Evolutionary conservation across 2,888 invertebrate species (phyloP), one percentile per base, ranked within the genome.

Genomic region (Sesamia inferens): DNA sequence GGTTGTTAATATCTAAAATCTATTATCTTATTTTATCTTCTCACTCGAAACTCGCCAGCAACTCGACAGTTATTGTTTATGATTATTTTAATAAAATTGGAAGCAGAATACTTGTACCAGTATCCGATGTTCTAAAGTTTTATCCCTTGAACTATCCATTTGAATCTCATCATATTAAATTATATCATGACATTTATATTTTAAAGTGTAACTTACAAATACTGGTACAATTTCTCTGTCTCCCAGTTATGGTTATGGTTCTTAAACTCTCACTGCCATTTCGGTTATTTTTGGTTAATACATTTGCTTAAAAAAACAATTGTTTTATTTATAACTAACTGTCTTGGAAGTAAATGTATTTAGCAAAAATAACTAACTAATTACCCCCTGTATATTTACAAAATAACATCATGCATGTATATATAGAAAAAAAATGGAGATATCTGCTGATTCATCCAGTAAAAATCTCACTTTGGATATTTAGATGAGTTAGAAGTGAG

Each of bases 261-360:
- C 19, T 62, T 11, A 54, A 58, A 54, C 57, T 51, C 51, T 71
- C 84, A 86, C 84, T 84, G 88, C 84, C 83, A 61, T 68, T 64
- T 74, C 73, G 84, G 91, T 93, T 95, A 95, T 94, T 94, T 95
- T 95, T 96, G 95, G 94, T 94, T 94, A 96, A 90, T 96, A 96
- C 96, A 96, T 95, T 95, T 95, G 95, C 96, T 96, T 93, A 88
- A 73, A 79, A 86, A 85, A 89, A 90, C 84, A 83, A 82, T 85
- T 79, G 89, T 95, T 96, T 96, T 96, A 96, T 96, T 96, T 96
- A 81, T 87, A 90, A 96, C 96, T 96, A 96, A 96, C 96, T 93
- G 94, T 95, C 94, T 81, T 75, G 82, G 90, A 96, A 95, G 95
- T 96, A 87, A 95, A 96, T 95, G 96, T 96, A 94, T 92, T 93